These are phyloP conservation scores for Phataginus tetradactyla DNA, from an alignment of 2,797 vertebrate species.

Conservation along the genomic window DNA sequence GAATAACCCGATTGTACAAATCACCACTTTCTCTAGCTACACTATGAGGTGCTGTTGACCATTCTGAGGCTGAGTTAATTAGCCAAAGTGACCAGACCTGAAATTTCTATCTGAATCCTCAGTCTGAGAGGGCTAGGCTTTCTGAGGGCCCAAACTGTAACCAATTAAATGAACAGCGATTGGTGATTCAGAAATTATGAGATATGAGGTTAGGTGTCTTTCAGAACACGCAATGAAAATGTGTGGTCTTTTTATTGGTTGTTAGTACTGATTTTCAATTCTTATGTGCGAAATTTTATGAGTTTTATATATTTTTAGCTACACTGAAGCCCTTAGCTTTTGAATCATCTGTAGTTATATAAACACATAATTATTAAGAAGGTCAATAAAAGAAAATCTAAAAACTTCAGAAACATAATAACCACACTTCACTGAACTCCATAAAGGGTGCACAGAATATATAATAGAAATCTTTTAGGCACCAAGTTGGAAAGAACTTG, in stretches of 20 bases:
- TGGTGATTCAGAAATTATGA: slow-evolving; percentile 51
- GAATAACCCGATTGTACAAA: slow-evolving; percentile 34
- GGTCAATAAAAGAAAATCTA: slow-evolving; percentile 39
- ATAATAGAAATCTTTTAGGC: slow-evolving; percentile 37
- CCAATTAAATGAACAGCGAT: slow-evolving; percentile 51
- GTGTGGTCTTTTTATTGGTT: slow-evolving; percentile 59
- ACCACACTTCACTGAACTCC: slow-evolving; percentile 21
- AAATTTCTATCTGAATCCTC: slow-evolving; percentile 71
- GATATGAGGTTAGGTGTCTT: slow-evolving; percentile 36
- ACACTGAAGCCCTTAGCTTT: slow-evolving; percentile 37
- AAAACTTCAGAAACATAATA: slow-evolving; percentile 44
- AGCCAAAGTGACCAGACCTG: slow-evolving; percentile 69
- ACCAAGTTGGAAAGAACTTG: slow-evolving; percentile 28
- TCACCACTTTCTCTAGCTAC: slow-evolving; percentile 70
- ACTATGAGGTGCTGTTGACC: slow-evolving; percentile 48
- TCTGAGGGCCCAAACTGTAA: neutral
- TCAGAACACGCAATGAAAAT: slow-evolving; percentile 60
- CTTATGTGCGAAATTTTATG: slow-evolving; percentile 24
- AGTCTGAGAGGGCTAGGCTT: slow-evolving; percentile 63
- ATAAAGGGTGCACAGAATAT: neutral
- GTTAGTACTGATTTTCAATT: slow-evolving; percentile 54
- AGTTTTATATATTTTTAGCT: slow-evolving; percentile 46
- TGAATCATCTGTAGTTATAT: slow-evolving; percentile 30
- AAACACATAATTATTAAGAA: slow-evolving; percentile 55
- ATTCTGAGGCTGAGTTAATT: slow-evolving; percentile 52